These are phyloP conservation scores for Melinaea menophilus DNA, from an alignment of 2,888 invertebrate genomes.

Conservation along the genomic window DNA sequence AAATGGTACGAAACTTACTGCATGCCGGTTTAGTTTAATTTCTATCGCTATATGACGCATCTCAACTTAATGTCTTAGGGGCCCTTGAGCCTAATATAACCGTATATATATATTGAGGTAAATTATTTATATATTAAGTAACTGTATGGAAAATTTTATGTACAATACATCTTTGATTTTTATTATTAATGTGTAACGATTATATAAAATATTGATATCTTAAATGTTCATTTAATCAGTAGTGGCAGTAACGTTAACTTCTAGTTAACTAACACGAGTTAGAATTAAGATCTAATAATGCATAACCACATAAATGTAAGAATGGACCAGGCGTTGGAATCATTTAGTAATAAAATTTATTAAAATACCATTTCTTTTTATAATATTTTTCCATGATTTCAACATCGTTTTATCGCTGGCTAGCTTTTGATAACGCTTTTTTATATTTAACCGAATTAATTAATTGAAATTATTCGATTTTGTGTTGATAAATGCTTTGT, in stretches of 20 bases:
- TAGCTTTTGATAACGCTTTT: slow-evolving; percentile 7
- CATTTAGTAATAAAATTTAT: slow-evolving; percentile 21
- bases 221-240: slow-evolving; percentile 27
- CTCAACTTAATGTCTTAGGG: slow-evolving; percentile 48
- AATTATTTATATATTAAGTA: slow-evolving; percentile 24
- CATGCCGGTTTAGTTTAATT: slow-evolving; percentile 65
- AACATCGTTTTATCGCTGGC: slow-evolving; percentile 1
- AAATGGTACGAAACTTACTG: slow-evolving; percentile 65
- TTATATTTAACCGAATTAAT: slow-evolving; percentile 3
- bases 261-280: slow-evolving; percentile 32
- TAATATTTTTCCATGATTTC: slow-evolving; percentile 16
- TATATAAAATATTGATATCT: slow-evolving; percentile 6
- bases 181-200: slow-evolving; percentile 9
- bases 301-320: slow-evolving; percentile 31
- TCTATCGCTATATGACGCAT: slow-evolving; percentile 64
- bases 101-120: slow-evolving; percentile 18
- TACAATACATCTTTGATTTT: slow-evolving; percentile 9
- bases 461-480: neutral
- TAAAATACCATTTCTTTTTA: slow-evolving; percentile 15
- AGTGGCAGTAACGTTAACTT: slow-evolving; percentile 34
- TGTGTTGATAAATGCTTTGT: neutral
- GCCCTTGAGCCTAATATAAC: slow-evolving; percentile 14
- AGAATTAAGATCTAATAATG: slow-evolving; percentile 33
- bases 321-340: slow-evolving; percentile 28
- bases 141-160: slow-evolving; percentile 23